Evolutionary conservation across 2,797 vertebrate genomes (phyloP).

Genomic region (Champsocephalus esox): DNA sequence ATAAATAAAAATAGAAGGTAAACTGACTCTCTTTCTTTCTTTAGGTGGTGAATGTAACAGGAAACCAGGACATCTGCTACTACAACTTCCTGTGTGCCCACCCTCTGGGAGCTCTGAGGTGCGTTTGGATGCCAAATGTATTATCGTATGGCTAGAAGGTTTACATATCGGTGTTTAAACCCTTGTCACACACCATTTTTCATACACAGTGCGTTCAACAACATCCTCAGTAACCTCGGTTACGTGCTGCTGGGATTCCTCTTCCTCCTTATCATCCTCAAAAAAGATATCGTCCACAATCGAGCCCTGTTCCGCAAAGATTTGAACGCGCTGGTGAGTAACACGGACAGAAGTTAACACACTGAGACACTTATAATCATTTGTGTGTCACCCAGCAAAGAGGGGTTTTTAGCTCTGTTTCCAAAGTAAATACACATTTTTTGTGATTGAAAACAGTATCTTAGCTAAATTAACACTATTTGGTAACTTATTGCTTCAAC

Average conservation of each 20-base stretch:
- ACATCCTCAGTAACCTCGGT: slow-evolving; percentile 97
- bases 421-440: background rate
- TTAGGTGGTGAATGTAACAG: slow-evolving; percentile 95
- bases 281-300: slow-evolving; percentile 92
- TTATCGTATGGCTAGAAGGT: background rate
- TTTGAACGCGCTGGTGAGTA: slow-evolving; percentile 86
- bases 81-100: slow-evolving; percentile 98
- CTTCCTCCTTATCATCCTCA: slow-evolving; percentile 94
- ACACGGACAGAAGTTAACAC: background rate
- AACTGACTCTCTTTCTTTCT: slow-evolving; percentile 5
- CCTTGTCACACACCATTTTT: background rate
- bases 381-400: background rate
- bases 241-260: slow-evolving; percentile 96
- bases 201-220: slow-evolving; percentile 93
- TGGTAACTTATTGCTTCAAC: too few species aligned
- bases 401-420: background rate
- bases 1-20: background rate
- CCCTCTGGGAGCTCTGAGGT: slow-evolving; percentile 95
- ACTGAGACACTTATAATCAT: too few species aligned
- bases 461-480: background rate
- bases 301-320: slow-evolving; percentile 89
- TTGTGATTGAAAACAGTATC: background rate
- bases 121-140: background rate
- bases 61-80: slow-evolving; percentile 98
- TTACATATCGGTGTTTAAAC: background rate